Evolutionary conservation across 2,797 vertebrate genomes (phyloP), one percentile per base, ranked within the genome.

Genomic region (Ibycter americanus): DNA sequence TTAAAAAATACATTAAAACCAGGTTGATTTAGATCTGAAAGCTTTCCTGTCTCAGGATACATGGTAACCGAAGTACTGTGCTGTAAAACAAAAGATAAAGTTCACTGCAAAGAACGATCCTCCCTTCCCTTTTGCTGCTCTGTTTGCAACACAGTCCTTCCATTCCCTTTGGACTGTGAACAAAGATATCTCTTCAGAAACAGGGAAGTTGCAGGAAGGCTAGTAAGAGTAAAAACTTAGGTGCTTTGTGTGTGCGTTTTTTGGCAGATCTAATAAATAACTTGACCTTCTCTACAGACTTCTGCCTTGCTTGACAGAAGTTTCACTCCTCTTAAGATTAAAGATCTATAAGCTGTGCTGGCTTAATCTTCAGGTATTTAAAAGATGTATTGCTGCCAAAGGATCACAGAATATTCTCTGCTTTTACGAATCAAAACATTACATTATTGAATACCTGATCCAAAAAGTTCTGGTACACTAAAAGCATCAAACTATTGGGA

Each of bases 181-280:
- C 14, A 32, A 52, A 49, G 34, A 4, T 20, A 4, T 3, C 32
- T 34, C 31, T 36, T 67, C 26, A 32, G 55, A 31, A 52, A 51
- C 36, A 8, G 4, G 12, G 51, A 36, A 20, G 31, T 9, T 38
- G 46, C 15, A 27, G 51, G 20, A 54, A 20, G 46, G 23, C 8
- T 25, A 56, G 23, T 19, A 42, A 9, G 14, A 63, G 20, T 31
- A 6, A 63, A 52, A 82, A 20, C 34, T 22, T 34, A 11, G 0
- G 2, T 9, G n/a, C 42, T 67, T 65, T 1, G 0, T 8, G 9
- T 49, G 42, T 5, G 2, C 17, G 1, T 31, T 66, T 90, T 65
- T 62, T 46, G 34, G 34, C 71, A 66, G 47, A 32, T 66, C 32
- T 61, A 32, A 44, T 31, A 55, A 82, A 51, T 72, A 19, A 25